Evolutionary conservation across 2,797 vertebrate genomes (phyloP).

Genomic region (Peromyscus aztecus): DNA sequence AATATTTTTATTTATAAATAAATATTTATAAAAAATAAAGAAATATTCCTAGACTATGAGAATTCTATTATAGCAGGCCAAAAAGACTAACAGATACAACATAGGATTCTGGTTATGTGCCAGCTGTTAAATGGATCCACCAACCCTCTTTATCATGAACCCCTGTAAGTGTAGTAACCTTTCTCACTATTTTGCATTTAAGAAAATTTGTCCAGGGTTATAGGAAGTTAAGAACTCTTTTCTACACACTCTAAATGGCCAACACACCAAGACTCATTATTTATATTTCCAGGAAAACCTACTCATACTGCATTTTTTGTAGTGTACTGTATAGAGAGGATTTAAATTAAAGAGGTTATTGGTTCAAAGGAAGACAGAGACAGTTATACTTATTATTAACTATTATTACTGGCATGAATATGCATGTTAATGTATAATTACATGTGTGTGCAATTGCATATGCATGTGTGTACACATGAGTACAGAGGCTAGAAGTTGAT

Average conservation of each 20-base stretch:
- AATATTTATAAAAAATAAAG: background rate
- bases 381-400: background rate
- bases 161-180: background rate
- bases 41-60: background rate
- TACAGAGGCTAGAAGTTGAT: background rate
- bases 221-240: background rate
- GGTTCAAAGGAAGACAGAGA: background rate
- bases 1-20: background rate
- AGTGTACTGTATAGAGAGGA: background rate
- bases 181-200: background rate
- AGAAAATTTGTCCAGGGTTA: background rate
- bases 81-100: background rate
- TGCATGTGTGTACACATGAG: background rate
- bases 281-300: accelerated
- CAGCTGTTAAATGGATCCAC: background rate
- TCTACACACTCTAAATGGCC: background rate
- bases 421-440: background rate
- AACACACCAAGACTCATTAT: background rate
- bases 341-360: background rate
- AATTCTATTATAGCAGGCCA: background rate
- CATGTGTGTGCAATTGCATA: background rate
- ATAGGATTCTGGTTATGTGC: accelerated
- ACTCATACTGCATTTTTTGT: background rate
- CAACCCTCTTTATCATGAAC: background rate
- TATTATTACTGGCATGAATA: background rate